Evolutionary conservation across 2,888 invertebrate species (phyloP).

Genomic region (Anthophora plumipes): DNA sequence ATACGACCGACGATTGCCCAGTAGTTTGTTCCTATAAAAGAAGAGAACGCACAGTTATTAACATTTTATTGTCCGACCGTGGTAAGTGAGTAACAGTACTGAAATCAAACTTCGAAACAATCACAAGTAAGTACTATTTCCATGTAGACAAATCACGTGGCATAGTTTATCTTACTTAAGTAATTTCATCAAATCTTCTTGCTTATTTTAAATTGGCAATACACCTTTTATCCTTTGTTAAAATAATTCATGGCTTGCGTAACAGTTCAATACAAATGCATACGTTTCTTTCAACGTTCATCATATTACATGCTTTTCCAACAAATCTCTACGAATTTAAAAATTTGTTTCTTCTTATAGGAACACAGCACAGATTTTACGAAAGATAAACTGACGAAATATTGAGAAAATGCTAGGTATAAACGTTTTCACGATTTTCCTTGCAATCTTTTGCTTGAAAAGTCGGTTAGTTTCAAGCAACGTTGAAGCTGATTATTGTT

Average conservation of each 20-base stretch:
- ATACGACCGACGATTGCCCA: neutral
- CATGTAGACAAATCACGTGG: neutral
- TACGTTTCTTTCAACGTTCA: too few relatives aligned
- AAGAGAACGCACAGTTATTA: neutral
- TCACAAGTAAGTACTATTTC: neutral
- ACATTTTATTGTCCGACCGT: slow-evolving; percentile 5
- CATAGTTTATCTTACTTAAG: too few relatives aligned
- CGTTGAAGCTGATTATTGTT: slow-evolving; percentile 85
- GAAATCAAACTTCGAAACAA: neutral
- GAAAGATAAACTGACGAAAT: too few relatives aligned
- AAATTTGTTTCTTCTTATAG: neutral
- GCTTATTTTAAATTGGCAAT: too few relatives aligned
- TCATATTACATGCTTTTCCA: too few relatives aligned
- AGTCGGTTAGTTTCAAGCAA: slow-evolving; percentile 15
- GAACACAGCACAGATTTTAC: neutral
- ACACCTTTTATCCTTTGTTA: neutral
- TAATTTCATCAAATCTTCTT: neutral
- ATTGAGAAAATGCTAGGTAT: slow-evolving; percentile 12
- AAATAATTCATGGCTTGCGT: neutral
- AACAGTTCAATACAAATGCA: too few relatives aligned
- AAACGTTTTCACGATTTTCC: slow-evolving; percentile 28
- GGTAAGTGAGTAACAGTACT: neutral
- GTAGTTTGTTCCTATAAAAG: slow-evolving; percentile 30
- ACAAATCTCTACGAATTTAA: neutral
- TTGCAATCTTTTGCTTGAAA: neutral